phyloP scores from a whole-genome alignment of 2,113 vertebrate genomes.

The Oenanthe oenanthe region DNA sequence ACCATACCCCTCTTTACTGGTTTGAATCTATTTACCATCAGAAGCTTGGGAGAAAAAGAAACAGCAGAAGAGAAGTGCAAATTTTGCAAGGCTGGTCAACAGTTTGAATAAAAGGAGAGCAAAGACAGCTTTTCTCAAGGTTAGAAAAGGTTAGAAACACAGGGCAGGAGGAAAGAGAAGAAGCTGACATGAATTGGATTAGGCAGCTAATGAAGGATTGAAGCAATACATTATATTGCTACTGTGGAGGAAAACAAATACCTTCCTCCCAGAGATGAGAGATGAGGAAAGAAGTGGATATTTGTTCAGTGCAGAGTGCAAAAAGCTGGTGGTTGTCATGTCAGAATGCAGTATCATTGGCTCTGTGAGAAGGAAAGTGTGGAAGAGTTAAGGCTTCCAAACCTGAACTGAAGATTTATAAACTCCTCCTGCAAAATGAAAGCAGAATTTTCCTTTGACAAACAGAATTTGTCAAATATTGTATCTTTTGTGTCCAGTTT shows the following conservation, averaged over 20 bases:
- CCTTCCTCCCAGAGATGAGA: slow-evolving; percentile 35
- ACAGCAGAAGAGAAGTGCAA: not conserved
- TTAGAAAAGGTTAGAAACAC: not conserved
- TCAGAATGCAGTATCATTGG: not conserved
- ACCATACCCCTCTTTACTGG: fast-evolving
- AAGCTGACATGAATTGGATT: not conserved
- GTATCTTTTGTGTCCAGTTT: not conserved
- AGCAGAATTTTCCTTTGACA: not conserved
- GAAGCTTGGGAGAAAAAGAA: not conserved
- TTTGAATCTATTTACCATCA: not conserved
- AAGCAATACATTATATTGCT: slow-evolving; percentile 30
- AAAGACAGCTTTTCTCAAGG: not conserved
- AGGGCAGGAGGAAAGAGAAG: not conserved
- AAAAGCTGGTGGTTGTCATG: not conserved
- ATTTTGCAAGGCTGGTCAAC: not conserved
- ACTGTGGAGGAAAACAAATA: not conserved
- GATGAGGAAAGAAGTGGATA: slow-evolving; percentile 27
- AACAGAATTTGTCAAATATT: not conserved
- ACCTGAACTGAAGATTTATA: slow-evolving; percentile 2
- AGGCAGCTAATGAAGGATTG: slow-evolving; percentile 12
- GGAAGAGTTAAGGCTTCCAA: not conserved
- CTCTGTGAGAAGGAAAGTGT: not conserved
- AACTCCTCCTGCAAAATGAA: not conserved
- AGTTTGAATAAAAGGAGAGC: not conserved
- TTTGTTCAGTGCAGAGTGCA: slow-evolving; percentile 3